Evolutionary conservation across 2,113 vertebrate species (phyloP).

Genomic region (Spea bombifrons): DNA sequence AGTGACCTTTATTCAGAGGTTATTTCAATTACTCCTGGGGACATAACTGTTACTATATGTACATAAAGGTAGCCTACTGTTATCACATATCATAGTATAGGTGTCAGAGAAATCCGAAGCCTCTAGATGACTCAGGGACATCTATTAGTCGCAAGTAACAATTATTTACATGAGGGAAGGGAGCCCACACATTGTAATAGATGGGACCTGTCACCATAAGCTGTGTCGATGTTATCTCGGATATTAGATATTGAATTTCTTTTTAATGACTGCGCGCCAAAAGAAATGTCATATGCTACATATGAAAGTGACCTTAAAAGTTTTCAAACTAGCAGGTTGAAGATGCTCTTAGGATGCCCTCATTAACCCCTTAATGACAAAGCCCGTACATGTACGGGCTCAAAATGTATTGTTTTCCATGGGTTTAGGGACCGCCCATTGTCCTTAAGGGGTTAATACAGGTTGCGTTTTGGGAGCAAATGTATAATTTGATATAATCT

Average conservation of each 20-base stretch:
- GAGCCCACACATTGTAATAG: slow-evolving; percentile 32
- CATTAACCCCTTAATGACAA: too few relatives aligned
- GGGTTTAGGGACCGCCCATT: too few relatives aligned
- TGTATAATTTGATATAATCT: too few relatives aligned
- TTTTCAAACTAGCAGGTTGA: slow-evolving; percentile 20
- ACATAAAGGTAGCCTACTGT: slow-evolving; percentile 32
- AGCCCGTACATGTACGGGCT: too few relatives aligned
- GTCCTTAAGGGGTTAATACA: too few relatives aligned
- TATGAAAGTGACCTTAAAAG: slow-evolving; percentile 43
- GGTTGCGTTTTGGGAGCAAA: too few relatives aligned
- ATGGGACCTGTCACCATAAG: slow-evolving; percentile 38
- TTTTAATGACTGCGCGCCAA: slow-evolving; percentile 38
- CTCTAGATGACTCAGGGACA: slow-evolving; percentile 31
- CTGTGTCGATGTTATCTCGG: slow-evolving; percentile 38
- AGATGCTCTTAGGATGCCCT: background rate
- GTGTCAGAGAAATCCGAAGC: slow-evolving; percentile 19
- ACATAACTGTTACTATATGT: slow-evolving; percentile 23
- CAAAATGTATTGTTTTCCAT: too few relatives aligned
- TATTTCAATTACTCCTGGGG: slow-evolving; percentile 30
- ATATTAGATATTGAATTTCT: slow-evolving; percentile 48
- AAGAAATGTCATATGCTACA: slow-evolving; percentile 40
- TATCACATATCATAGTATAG: slow-evolving; percentile 41
- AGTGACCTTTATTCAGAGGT: slow-evolving; percentile 25
- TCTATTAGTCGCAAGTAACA: slow-evolving; percentile 44
- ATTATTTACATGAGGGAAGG: slow-evolving; percentile 48